phyloP scores from a whole-genome alignment of 2,113 vertebrate genomes.

The Etheostoma cragini region DNA sequence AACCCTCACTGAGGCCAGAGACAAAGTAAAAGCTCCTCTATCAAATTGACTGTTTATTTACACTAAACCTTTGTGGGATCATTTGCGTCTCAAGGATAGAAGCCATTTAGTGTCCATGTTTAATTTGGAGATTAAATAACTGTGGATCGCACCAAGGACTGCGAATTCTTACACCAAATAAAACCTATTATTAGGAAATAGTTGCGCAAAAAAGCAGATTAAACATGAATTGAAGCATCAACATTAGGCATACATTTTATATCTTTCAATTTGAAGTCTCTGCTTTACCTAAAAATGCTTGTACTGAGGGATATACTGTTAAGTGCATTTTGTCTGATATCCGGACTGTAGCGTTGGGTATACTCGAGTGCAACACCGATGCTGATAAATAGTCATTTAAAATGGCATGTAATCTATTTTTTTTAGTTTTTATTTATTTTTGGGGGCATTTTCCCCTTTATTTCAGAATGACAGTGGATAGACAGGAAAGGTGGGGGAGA shows the following conservation, averaged over 20 bases:
- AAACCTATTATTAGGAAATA: not conserved
- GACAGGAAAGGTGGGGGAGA: too few relatives aligned
- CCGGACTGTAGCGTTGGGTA: too few relatives aligned
- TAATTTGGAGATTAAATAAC: not conserved
- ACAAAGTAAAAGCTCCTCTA: slow-evolving; percentile 3
- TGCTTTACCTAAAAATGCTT: not conserved
- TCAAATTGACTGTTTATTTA: slow-evolving; percentile 10
- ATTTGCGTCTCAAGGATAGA: not conserved
- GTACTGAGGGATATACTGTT: too few relatives aligned
- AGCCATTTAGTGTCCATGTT: not conserved
- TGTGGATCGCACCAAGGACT: not conserved
- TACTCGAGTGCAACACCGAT: too few relatives aligned
- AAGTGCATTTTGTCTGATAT: not conserved
- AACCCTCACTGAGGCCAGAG: slow-evolving; percentile 17
- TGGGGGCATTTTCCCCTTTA: too few relatives aligned
- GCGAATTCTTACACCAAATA: not conserved
- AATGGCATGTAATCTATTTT: too few relatives aligned
- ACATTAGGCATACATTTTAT: not conserved
- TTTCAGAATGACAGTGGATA: too few relatives aligned
- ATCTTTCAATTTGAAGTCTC: not conserved
- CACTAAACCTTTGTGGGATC: slow-evolving; percentile 12
- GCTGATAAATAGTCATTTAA: too few relatives aligned
- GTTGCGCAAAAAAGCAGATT: too few relatives aligned
- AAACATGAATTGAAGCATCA: not conserved
- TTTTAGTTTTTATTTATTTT: too few relatives aligned